Base-by-base conservation (phyloP, 2,888 invertebrate genomes). In the Cataglyphis altisquamis region DNA sequence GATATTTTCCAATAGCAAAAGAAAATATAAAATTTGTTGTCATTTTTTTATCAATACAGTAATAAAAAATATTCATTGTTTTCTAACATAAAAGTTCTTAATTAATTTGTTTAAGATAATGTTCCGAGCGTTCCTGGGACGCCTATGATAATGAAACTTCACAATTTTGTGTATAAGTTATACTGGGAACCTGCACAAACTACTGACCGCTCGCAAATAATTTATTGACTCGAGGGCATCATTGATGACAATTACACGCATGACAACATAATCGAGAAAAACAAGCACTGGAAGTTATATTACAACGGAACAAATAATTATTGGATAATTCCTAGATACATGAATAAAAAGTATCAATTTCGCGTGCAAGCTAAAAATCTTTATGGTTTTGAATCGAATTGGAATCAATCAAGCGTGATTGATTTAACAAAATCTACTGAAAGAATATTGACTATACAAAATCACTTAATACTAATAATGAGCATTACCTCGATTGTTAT, bases 231-330 rank as follows among this genome's bases (percentile, higher is more conserved):
- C 29, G 98, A 98, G 95, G 98, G 97, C 95, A 95, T 90, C 86
- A 94, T 94, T 82, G 75, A 90, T 77, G 83, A 91, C 78, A n/a
- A 88, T 89, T 63, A 89, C 88, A 90, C 91, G 52, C 48, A 86
- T 3, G 86, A 87, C 1, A 72, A 86, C 52, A 74, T 52, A 3
- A 83, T 87, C 39, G 83, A 75, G 32, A 89, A 83, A 1, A 84
- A 78, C 25, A 91, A 92, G 29, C 84, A 87, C 3, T 97, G 97
- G 97, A 95, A 95, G 67, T 92, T 96, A 1, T 96, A 97, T 75
- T 98, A 98, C 92, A 98, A 98, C 92, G 98, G 98, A 88, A 97
- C 97, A 68, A 97, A 98, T 64, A 96, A 97, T 84, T 97, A 97
- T 93, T 99, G 98, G 97, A 96, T 98, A 84, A 96, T 98, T 39